These are phyloP conservation scores for honey bee (Apis mellifera) DNA, from an alignment of 1,140 invertebrate species.

Conservation along the genomic window DNA sequence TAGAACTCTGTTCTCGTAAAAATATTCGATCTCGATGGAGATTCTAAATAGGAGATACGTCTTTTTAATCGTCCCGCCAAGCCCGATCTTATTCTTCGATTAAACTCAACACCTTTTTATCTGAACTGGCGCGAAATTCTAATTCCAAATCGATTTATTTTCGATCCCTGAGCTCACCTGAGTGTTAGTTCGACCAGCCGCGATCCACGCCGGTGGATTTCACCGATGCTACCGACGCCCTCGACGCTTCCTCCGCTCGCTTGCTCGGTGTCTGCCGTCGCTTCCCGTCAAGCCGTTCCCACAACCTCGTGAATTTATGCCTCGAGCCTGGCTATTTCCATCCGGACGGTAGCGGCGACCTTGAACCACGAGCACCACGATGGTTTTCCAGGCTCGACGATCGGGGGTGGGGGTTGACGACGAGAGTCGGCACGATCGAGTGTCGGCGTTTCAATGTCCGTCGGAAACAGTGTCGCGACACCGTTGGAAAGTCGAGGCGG, in stretches of 20 bases:
- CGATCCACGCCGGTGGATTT: slow-evolving; percentile 67
- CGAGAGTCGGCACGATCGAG: not conserved
- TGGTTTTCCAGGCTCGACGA: slow-evolving; percentile 12
- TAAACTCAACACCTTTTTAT: not conserved
- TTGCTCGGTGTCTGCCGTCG: slow-evolving; percentile 13
- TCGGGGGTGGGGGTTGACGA: not conserved
- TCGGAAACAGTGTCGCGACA: slow-evolving; percentile 1
- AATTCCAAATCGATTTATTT: slow-evolving; percentile 68
- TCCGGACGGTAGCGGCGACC: slow-evolving; percentile 37
- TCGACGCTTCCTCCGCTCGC: slow-evolving; percentile 1
- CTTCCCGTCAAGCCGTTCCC: slow-evolving; percentile 35
- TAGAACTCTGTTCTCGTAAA: too few relatives aligned
- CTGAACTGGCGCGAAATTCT: slow-evolving; percentile 58
- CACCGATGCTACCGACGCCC: slow-evolving; percentile 47
- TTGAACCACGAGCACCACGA: slow-evolving; percentile 18
- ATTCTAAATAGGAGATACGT: not conserved
- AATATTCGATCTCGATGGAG: fast-evolving
- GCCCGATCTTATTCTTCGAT: too few relatives aligned
- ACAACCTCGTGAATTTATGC: slow-evolving; percentile 25
- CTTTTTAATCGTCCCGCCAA: not conserved
- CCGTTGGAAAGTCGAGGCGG: too few relatives aligned
- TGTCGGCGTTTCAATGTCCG: not conserved
- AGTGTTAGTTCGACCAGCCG: slow-evolving; percentile 69
- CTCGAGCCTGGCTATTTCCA: slow-evolving; percentile 45
- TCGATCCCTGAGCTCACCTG: slow-evolving; percentile 69